phyloP scores from a whole-genome alignment of 2,888 invertebrate genomes.

The Sepioteuthis lessoniana region DNA sequence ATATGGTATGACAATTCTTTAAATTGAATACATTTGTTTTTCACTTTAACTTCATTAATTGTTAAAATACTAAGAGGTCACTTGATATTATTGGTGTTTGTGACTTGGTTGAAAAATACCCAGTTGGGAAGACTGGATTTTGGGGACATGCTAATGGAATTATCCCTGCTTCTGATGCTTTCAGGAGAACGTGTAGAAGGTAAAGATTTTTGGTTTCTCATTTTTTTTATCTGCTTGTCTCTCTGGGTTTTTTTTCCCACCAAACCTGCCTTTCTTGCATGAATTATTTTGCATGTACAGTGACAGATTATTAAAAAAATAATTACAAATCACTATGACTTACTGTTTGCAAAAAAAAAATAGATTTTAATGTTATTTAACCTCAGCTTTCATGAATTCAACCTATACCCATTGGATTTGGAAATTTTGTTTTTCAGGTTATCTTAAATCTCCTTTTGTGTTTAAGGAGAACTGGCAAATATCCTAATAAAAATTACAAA shows the following conservation, averaged over 20 bases:
- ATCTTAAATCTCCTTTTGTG: too few relatives aligned
- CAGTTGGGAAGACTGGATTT: background rate
- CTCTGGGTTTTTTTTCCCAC: background rate
- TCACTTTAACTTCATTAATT: background rate
- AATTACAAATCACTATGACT: too few relatives aligned
- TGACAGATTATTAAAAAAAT: too few relatives aligned
- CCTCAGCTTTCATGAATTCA: too few relatives aligned
- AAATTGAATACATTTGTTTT: background rate
- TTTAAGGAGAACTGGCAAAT: too few relatives aligned
- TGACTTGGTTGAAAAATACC: background rate
- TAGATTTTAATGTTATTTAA: background rate
- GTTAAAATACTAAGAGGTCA: background rate
- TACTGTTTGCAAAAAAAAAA: background rate
- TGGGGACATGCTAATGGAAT: background rate
- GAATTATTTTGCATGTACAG: slow-evolving; percentile 38
- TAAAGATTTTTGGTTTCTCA: slow-evolving; percentile 36
- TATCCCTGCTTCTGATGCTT: slow-evolving; percentile 44
- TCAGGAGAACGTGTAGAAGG: slow-evolving; percentile 48
- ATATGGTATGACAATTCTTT: background rate
- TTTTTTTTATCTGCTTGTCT: background rate
- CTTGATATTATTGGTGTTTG: background rate
- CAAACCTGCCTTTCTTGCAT: background rate
- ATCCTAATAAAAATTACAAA: too few relatives aligned
- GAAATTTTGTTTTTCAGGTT: too few relatives aligned
- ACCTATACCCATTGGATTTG: too few relatives aligned